phyloP scores from a whole-genome alignment of 2,797 vertebrate species.

The Pteronotus mesoamericanus region DNA sequence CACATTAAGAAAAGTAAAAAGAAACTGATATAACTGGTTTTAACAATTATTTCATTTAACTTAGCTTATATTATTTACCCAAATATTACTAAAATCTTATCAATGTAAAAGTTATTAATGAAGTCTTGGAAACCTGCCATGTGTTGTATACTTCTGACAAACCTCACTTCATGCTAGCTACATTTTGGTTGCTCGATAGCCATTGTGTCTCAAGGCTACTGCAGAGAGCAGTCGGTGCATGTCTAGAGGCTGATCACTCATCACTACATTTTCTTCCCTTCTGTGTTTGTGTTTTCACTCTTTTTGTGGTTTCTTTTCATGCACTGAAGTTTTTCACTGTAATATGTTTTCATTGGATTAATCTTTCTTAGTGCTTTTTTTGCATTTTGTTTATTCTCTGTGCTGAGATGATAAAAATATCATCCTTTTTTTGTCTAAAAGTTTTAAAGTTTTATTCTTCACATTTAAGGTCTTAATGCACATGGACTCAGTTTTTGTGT shows the following conservation, averaged over 20 bases:
- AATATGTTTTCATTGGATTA: not conserved
- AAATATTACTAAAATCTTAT: not conserved
- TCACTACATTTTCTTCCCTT: not conserved
- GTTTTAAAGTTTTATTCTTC: not conserved
- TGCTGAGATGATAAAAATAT: not conserved
- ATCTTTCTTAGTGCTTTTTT: not conserved
- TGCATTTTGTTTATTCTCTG: not conserved
- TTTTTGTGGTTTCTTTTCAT: not conserved
- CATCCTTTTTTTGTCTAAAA: not conserved
- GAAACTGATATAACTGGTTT: not conserved
- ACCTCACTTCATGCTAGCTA: not conserved
- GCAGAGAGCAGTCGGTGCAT: accelerated
- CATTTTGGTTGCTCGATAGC: not conserved
- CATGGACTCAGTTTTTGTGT: not conserved
- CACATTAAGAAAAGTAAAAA: not conserved
- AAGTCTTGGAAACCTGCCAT: not conserved
- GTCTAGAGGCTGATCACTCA: not conserved
- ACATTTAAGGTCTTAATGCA: not conserved
- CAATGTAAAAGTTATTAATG: not conserved
- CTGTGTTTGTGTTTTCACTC: not conserved
- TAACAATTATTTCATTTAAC: not conserved
- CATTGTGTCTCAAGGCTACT: not conserved
- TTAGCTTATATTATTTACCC: not conserved
- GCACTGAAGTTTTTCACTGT: not conserved
- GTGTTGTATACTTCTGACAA: not conserved